phyloP scores from a whole-genome alignment of 2,113 vertebrate species.

The Datnioides undecimradiatus region DNA sequence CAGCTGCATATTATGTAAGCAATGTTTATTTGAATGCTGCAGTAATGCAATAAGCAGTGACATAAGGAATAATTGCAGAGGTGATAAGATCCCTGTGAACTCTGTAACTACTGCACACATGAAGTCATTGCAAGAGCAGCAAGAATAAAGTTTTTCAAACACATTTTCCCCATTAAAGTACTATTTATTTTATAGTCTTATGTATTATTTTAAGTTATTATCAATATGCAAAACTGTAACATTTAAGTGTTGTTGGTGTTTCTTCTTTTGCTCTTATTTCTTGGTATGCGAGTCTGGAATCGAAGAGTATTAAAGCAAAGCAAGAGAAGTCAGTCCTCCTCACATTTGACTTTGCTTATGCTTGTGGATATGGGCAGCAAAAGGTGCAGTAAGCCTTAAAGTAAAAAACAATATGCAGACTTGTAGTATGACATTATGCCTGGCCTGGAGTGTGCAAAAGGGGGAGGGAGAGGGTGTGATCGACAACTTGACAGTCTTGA shows the following conservation, averaged over 20 bases:
- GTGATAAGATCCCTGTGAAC: too few relatives aligned
- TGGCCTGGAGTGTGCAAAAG: background rate
- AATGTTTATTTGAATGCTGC: background rate
- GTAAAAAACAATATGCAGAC: background rate
- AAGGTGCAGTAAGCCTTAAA: background rate
- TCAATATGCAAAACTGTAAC: background rate
- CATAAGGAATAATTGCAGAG: background rate
- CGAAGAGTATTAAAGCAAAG: slow-evolving; percentile 26
- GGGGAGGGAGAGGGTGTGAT: background rate
- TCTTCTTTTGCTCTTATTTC: too few relatives aligned
- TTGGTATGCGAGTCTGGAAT: background rate
- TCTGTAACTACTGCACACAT: too few relatives aligned
- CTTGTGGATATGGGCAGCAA: background rate
- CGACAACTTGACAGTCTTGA: background rate
- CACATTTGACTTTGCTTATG: background rate
- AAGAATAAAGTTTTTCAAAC: background rate
- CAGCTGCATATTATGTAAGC: background rate
- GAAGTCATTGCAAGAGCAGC: background rate
- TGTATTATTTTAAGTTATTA: background rate
- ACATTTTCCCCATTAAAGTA: background rate
- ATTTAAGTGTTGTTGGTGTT: background rate
- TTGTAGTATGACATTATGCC: background rate
- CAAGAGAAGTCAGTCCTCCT: slow-evolving; percentile 22
- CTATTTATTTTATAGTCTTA: too few relatives aligned
- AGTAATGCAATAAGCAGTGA: background rate